These are phyloP conservation scores for Drosophila sordidapex DNA, from an alignment of 2,888 invertebrate genomes.

Conservation along the genomic window DNA sequence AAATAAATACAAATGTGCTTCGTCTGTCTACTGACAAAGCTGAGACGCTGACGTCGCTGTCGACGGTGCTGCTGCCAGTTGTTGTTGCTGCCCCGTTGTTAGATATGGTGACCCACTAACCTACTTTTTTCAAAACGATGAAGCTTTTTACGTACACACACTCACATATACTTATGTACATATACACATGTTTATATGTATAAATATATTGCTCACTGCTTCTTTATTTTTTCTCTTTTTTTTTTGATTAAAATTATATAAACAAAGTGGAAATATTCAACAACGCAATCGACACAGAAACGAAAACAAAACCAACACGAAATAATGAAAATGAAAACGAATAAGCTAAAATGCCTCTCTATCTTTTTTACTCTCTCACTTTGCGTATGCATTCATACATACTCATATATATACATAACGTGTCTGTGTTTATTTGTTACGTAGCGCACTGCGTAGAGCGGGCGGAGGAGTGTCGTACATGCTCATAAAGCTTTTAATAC, in stretches of 20 bases:
- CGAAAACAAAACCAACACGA: conserved; percentile 56
- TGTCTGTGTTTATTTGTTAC: conserved; percentile 38
- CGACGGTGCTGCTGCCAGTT: conserved; percentile 40
- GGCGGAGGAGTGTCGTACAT: neutral
- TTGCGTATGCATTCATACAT: neutral
- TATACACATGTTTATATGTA: conserved; percentile 17
- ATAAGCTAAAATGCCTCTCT: conserved; percentile 40
- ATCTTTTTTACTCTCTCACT: conserved; percentile 19
- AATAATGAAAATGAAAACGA: conserved; percentile 66
- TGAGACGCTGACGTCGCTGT: conserved; percentile 44
- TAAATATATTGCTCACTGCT: conserved; percentile 58
- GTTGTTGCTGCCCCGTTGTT: conserved; percentile 71
- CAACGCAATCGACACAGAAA: conserved; percentile 79
- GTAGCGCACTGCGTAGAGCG: conserved; percentile 40
- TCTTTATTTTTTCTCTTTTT: conserved; percentile 45
- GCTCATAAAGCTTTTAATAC: conserved; percentile 55
- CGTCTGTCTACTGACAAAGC: conserved; percentile 54
- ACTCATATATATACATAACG: neutral
- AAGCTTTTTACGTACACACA: conserved; percentile 73
- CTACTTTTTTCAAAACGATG: conserved; percentile 88
- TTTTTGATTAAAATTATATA: conserved; percentile 82
- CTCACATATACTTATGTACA: conserved; percentile 20
- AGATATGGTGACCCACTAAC: conserved; percentile 90
- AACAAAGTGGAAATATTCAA: conserved; percentile 82
- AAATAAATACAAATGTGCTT: conserved; percentile 45